Base-by-base conservation (phyloP, 2,888 invertebrate genomes). In the Troides helena region DNA sequence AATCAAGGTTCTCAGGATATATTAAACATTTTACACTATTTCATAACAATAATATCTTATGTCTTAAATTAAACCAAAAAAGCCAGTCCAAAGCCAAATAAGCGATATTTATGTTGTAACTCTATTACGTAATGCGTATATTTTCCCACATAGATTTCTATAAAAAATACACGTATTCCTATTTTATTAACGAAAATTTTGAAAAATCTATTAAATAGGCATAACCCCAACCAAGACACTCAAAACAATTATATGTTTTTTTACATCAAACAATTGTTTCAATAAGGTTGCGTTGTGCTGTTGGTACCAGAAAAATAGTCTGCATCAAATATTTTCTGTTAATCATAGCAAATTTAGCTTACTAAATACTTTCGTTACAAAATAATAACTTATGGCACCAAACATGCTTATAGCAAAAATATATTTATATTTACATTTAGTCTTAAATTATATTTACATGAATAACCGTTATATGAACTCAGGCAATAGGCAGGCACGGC, bases 41-140 rank as follows among this genome's bases (percentile, higher is more conserved):
- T 79, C 80, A 83, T 85, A 83, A 80, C 77, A 84, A 84, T 81
- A 81, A 81, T 82, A 82, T 79, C 74, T 82, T 81, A 81, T 80
- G 80, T 81, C 84, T 84, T 85, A 85, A 66, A 80, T 85, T 89
- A 89, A 82, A 80, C 84, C 76, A 86, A 85, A 85, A 46, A 88
- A 89, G 91, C 90, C 88, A 89, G 89, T 89, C 88, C 82, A 86
- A 85, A 89, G 90, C 87, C 85, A 84, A 85, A 84, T 77, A 88
- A 87, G 88, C 89, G 67, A 60, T 70, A 67, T 85, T 86, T 86
- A 84, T 67, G 61, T 65, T 83, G 84, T 88, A 88, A 87, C 83
- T 88, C 89, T 91, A 91, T 83, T 85, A 84, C 84, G 88, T 92
- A 92, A 92, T 87, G 92, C 92, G 92, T 89, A 92, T 92, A 86